Conservation (phyloP, 2,888 invertebrate species). For the Patella depressa region DNA sequence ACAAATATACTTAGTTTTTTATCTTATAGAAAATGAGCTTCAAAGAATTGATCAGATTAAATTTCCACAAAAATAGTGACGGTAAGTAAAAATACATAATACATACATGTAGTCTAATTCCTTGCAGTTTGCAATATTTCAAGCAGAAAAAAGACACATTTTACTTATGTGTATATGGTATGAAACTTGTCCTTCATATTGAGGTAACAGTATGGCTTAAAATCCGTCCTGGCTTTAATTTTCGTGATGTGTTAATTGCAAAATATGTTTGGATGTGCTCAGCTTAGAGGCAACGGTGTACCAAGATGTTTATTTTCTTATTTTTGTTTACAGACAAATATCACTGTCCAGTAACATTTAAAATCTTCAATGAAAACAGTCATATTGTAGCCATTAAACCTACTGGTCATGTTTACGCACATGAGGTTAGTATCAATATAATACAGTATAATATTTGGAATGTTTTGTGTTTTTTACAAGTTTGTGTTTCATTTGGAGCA, state of each 20-base stretch:
- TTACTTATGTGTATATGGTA: too few species aligned
- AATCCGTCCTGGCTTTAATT: too few species aligned
- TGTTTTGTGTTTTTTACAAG: not conserved
- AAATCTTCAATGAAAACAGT: constrained; percentile 91
- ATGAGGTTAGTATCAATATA: constrained; percentile 76
- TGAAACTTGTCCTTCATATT: too few species aligned
- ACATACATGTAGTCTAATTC: not conserved
- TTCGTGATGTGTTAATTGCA: too few species aligned
- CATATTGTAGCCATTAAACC: constrained; percentile 90
- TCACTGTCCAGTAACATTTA: constrained; percentile 95
- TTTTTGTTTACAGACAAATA: constrained; percentile 76
- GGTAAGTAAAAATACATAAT: constrained; percentile 57
- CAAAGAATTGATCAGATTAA: constrained; percentile 86
- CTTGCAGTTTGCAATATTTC: too few species aligned
- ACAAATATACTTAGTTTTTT: too few species aligned
- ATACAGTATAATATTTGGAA: not conserved
- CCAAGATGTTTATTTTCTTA: too few species aligned
- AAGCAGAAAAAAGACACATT: too few species aligned
- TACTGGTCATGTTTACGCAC: constrained; percentile 95
- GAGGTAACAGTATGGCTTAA: too few species aligned
- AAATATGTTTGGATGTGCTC: too few species aligned
- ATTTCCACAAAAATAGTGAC: constrained; percentile 88
- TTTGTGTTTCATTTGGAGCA: not conserved
- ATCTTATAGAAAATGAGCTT: constrained; percentile 81
- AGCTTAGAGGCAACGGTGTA: too few species aligned